phyloP scores from a whole-genome alignment of 2,888 invertebrate genomes.

The Drosophila hamatofila region DNA sequence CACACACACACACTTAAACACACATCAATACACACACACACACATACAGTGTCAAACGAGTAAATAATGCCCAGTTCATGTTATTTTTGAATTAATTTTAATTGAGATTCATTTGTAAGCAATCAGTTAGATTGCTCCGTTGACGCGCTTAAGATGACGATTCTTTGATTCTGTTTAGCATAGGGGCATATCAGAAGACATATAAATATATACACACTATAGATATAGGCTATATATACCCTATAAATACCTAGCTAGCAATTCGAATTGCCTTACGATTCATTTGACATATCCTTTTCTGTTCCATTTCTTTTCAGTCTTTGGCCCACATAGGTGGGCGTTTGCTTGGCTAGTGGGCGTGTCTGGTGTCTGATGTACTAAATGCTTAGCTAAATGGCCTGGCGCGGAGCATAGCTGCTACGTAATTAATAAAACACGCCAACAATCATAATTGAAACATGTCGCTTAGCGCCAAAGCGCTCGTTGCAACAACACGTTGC shows the following conservation, averaged over 20 bases:
- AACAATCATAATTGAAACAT: slow-evolving; percentile 83
- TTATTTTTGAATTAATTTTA: slow-evolving; percentile 79
- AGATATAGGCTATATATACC: background rate
- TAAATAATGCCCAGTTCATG: slow-evolving; percentile 81
- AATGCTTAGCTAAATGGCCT: slow-evolving; percentile 64
- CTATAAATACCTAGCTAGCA: background rate
- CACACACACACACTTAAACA: slow-evolving; percentile 9
- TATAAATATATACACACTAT: background rate
- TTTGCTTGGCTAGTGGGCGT: slow-evolving; percentile 9
- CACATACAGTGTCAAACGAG: slow-evolving; percentile 71
- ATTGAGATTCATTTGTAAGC: slow-evolving; percentile 81
- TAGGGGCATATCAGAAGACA: slow-evolving; percentile 1
- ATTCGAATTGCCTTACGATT: no score
- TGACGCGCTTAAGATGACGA: slow-evolving; percentile 67
- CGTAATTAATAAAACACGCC: slow-evolving; percentile 81
- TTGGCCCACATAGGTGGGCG: no score
- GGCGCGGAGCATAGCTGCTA: slow-evolving; percentile 42
- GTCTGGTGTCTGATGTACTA: slow-evolving; percentile 27
- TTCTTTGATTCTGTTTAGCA: slow-evolving; percentile 56
- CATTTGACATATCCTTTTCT: slow-evolving; percentile 30
- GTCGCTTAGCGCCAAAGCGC: slow-evolving; percentile 83
- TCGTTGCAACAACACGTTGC: slow-evolving; percentile 73
- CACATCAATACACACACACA: slow-evolving; percentile 7
- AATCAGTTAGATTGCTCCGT: slow-evolving; percentile 77
- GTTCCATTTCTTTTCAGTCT: slow-evolving; percentile 15